A percentile compares a stretch with the other conserved stretches of the same genome.
These are phyloP conservation scores for Chromis chromis DNA, from an alignment of 2,797 vertebrate genomes.

Conservation along the genomic window DNA sequence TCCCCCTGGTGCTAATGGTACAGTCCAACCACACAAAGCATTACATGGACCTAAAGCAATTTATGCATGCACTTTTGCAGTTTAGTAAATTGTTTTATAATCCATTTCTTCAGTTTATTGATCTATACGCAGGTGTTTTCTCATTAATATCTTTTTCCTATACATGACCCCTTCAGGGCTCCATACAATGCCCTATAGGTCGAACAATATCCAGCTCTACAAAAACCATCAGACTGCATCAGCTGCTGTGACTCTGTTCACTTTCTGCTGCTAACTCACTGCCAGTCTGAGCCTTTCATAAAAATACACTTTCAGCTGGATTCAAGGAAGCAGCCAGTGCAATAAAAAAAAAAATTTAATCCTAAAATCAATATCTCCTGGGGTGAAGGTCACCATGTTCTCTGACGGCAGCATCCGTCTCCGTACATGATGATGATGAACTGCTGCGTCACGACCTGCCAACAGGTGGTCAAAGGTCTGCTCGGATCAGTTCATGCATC, in stretches of 20 bases:
- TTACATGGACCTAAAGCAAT: too few relatives aligned
- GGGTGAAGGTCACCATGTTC: constrained; percentile 30
- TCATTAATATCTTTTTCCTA: background rate
- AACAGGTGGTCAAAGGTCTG: constrained; percentile 12
- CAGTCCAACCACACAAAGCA: too few relatives aligned
- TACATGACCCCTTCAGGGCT: background rate
- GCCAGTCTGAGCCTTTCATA: constrained; percentile 15
- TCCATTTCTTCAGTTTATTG: too few relatives aligned
- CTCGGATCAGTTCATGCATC: constrained; percentile 15
- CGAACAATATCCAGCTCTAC: background rate
- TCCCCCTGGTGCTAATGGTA: too few relatives aligned
- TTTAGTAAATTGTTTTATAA: too few relatives aligned
- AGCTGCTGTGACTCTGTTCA: background rate
- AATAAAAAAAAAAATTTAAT: background rate
- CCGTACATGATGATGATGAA: background rate
- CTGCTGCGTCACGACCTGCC: constrained; percentile 35
- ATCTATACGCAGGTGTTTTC: too few relatives aligned
- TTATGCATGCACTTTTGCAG: too few relatives aligned
- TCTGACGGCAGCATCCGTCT: constrained; percentile 13
- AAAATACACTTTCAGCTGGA: constrained; percentile 16
- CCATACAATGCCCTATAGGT: background rate
- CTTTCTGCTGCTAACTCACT: constrained; percentile 19
- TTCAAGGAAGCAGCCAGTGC: background rate
- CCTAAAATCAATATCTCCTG: constrained; percentile 30
- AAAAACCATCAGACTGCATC: background rate